Percentiles rank a stretch among this genome's conserved stretches.
Evolutionary conservation across 2,797 vertebrate genomes (phyloP).

Genomic region (Sus cebifrons): DNA sequence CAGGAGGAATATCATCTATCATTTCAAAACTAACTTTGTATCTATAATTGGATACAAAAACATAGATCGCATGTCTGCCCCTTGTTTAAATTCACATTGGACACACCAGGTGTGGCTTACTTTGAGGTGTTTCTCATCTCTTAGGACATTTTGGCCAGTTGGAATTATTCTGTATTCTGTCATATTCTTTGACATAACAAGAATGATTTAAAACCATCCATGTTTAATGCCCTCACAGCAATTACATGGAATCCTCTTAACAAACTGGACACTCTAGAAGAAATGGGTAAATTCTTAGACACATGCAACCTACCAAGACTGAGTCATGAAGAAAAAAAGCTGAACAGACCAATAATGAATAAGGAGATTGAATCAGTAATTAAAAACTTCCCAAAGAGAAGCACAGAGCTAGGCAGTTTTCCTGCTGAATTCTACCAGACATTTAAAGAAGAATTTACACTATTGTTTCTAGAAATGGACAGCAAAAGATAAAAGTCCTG

Average conservation of each 20-base stretch:
- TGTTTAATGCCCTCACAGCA: background rate
- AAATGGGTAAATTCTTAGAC: background rate
- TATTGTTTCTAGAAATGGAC: background rate
- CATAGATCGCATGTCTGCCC: background rate
- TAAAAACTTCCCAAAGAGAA: conserved; percentile 16
- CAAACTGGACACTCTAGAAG: background rate
- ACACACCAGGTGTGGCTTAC: no score
- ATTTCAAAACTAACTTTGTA: background rate
- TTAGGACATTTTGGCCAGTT: background rate
- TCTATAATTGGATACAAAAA: background rate
- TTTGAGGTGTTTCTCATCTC: background rate
- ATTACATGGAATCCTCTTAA: background rate
- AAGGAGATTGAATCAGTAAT: background rate
- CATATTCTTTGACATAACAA: background rate
- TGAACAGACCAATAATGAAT: background rate
- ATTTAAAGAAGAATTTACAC: background rate
- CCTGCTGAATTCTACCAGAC: background rate
- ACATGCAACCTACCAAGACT: background rate
- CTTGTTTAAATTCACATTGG: background rate
- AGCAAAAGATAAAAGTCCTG: no score
- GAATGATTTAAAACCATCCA: background rate
- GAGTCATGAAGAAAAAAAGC: background rate
- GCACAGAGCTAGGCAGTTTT: background rate
- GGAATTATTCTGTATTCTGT: background rate
- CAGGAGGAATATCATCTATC: background rate